Percentiles rank a stretch among this genome's conserved stretches.
phyloP scores from a whole-genome alignment of 2,797 vertebrate genomes.

The Cyclura pinguis region DNA sequence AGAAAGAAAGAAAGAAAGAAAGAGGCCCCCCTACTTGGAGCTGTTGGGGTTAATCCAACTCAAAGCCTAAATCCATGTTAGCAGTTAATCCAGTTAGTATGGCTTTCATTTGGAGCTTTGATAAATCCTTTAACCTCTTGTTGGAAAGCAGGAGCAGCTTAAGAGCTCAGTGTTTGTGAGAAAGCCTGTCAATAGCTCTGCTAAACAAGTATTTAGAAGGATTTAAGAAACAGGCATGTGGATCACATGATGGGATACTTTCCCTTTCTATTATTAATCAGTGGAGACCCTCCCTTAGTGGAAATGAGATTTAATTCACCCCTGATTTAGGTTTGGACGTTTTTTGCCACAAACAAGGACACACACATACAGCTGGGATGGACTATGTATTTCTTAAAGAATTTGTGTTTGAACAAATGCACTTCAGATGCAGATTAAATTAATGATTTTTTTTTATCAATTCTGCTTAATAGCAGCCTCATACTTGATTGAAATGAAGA shows the following conservation, averaged over 20 bases:
- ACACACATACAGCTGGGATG: too few relatives aligned
- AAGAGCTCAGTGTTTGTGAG: conserved; percentile 70
- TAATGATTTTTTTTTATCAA: not conserved
- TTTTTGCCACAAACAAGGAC: not conserved
- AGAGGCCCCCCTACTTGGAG: conserved; percentile 66
- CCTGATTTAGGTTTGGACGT: conserved; percentile 19
- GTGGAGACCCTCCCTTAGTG: conserved; percentile 44
- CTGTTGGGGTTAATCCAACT: conserved; percentile 76
- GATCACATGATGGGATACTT: conserved; percentile 45
- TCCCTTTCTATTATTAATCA: conserved; percentile 60
- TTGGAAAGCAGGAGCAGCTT: conserved; percentile 71
- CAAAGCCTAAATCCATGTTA: conserved; percentile 78
- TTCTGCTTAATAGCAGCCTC: not conserved
- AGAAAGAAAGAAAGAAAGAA: conserved; percentile 62
- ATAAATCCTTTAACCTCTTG: conserved; percentile 79
- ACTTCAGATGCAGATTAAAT: not conserved
- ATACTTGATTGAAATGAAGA: not conserved
- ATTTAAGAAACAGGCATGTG: conserved; percentile 67
- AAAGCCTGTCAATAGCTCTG: conserved; percentile 68
- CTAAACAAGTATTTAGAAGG: conserved; percentile 65
- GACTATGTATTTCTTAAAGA: not conserved
- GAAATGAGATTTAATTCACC: conserved; percentile 23
- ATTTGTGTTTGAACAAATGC: not conserved
- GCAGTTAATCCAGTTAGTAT: conserved; percentile 81
- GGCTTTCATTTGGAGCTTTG: conserved; percentile 78